Percentiles rank a stretch among this genome's conserved stretches.
phyloP scores from a whole-genome alignment of 2,797 vertebrate genomes.

The Columba guinea region DNA sequence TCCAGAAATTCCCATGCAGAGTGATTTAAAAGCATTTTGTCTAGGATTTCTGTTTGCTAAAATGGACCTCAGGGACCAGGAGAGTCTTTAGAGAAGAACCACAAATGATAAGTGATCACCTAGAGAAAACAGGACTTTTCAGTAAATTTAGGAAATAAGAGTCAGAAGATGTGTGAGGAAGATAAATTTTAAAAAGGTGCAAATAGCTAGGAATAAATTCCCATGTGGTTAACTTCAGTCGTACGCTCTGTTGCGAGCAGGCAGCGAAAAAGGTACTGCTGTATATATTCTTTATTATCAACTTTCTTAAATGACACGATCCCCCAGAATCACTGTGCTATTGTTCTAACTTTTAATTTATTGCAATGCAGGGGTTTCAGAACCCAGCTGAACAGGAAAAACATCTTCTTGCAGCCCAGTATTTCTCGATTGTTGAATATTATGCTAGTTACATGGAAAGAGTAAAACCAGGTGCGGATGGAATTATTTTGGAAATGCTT shows the following conservation, averaged over 20 bases:
- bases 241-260: background rate
- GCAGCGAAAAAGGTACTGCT: background rate
- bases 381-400: background rate
- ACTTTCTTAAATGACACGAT: background rate
- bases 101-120: background rate
- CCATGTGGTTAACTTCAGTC: background rate
- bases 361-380: background rate
- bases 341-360: background rate
- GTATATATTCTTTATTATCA: background rate
- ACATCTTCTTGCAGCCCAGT: background rate
- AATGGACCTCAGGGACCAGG: background rate
- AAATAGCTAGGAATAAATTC: background rate
- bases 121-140: background rate
- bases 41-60: background rate
- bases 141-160: background rate
- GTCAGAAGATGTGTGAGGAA: background rate
- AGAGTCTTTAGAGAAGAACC: background rate
- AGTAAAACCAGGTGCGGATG: background rate
- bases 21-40: background rate
- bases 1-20: background rate
- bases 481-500: background rate
- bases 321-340: background rate
- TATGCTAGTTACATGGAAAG: background rate
- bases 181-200: background rate
- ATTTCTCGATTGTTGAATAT: background rate